These are phyloP conservation scores for Acestrorhynchus altus DNA, from an alignment of 2,797 vertebrate species.

Conservation along the genomic window DNA sequence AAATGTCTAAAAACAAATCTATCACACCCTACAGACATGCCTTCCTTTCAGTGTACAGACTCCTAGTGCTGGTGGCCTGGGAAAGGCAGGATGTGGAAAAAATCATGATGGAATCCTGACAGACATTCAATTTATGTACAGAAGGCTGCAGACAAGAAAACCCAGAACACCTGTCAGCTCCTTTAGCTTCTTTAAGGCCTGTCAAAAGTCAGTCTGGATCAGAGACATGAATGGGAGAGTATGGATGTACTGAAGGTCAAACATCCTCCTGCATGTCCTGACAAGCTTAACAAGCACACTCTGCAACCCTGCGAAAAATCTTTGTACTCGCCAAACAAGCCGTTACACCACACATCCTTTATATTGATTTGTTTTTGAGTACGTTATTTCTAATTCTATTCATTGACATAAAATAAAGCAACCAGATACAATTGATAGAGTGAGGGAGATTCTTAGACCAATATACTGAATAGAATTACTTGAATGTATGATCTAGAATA, in stretches of 20 bases:
- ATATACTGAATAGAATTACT: no score
- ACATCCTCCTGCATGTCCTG: slow-evolving; percentile 27
- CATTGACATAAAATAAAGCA: not conserved
- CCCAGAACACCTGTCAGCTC: slow-evolving; percentile 33
- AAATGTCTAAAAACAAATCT: not conserved
- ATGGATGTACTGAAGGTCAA: slow-evolving; percentile 13
- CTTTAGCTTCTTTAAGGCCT: slow-evolving; percentile 13
- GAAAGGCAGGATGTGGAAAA: not conserved
- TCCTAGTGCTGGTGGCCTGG: not conserved
- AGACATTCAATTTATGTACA: slow-evolving; percentile 1
- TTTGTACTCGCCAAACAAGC: not conserved
- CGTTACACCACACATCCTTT: not conserved
- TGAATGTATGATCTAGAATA: no score
- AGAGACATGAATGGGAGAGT: slow-evolving; percentile 20
- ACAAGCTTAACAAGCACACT: slow-evolving; percentile 6
- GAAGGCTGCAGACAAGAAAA: slow-evolving; percentile 27
- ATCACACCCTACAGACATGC: not conserved
- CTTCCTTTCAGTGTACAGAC: not conserved
- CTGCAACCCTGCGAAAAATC: not conserved
- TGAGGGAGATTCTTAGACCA: no score
- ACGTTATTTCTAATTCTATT: not conserved
- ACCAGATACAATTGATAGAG: no score
- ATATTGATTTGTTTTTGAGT: not conserved
- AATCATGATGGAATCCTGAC: slow-evolving; percentile 11
- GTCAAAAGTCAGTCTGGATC: slow-evolving; percentile 32